Evolutionary conservation across 2,113 vertebrate species (phyloP).

Genomic region (Empidonax traillii): DNA sequence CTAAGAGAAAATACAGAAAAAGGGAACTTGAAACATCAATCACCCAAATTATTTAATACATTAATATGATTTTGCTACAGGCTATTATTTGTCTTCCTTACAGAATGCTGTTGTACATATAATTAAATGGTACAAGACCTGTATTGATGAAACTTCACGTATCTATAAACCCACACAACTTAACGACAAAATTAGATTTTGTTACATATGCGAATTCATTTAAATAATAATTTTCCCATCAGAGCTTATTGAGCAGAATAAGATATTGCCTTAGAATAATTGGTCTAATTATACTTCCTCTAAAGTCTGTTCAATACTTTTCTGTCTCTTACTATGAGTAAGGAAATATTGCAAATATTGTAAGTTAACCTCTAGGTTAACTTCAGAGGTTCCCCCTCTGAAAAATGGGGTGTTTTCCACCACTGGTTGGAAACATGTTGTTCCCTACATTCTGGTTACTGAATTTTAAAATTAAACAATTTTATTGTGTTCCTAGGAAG

Average conservation of each 20-base stretch:
- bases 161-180: neutral
- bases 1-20: neutral
- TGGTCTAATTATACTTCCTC: constrained; percentile 53
- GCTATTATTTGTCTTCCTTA: neutral
- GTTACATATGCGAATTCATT: constrained; percentile 24
- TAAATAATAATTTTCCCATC: constrained; percentile 27
- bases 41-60: neutral
- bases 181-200: constrained; percentile 36
- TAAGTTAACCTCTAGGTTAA: neutral
- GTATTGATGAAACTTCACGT: neutral
- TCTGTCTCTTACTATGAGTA: neutral
- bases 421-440: neutral
- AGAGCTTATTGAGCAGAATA: constrained; percentile 45
- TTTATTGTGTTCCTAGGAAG: neutral
- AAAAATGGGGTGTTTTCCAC: neutral
- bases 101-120: neutral
- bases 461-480: neutral
- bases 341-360: constrained; percentile 31
- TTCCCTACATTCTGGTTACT: neutral
- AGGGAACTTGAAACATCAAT: neutral
- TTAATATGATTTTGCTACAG: neutral
- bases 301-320: constrained; percentile 52
- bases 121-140: neutral
- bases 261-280: constrained; percentile 58
- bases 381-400: neutral